A percentile compares a stretch with the other conserved stretches of the same genome.
phyloP scores from a whole-genome alignment of 2,113 vertebrate genomes.

The Strix uralensis region DNA sequence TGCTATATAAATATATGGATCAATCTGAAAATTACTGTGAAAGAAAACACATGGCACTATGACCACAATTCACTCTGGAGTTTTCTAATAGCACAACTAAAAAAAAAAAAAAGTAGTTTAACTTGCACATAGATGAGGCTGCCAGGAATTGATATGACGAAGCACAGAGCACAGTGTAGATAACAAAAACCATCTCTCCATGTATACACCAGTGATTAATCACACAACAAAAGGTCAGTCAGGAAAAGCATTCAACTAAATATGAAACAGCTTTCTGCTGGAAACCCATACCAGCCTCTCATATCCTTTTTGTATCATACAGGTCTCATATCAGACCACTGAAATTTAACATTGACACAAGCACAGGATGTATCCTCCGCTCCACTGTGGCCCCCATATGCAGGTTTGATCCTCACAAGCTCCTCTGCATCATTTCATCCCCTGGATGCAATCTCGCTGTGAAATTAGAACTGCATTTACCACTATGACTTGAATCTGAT shows the following conservation, averaged over 20 bases:
- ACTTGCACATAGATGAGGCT: background rate
- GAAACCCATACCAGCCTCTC: background rate
- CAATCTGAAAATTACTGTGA: background rate
- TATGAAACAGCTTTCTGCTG: background rate
- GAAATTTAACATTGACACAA: background rate
- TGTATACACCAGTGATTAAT: background rate
- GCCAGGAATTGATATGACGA: background rate
- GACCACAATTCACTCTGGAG: background rate
- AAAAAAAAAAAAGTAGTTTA: background rate
- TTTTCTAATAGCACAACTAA: background rate
- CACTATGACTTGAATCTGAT: background rate
- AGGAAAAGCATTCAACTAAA: background rate
- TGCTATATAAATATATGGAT: background rate
- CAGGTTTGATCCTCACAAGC: background rate
- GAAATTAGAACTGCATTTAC: background rate
- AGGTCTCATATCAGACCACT: background rate
- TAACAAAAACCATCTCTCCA: background rate
- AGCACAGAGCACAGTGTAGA: background rate
- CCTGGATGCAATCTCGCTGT: background rate
- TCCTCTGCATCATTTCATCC: background rate
- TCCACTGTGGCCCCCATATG: background rate
- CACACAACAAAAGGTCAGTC: background rate
- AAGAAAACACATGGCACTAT: background rate
- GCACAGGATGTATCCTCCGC: accelerated
- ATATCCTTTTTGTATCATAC: accelerated